Base-by-base conservation (phyloP, 2,888 invertebrate genomes). In the Leucophenga montana region DNA sequence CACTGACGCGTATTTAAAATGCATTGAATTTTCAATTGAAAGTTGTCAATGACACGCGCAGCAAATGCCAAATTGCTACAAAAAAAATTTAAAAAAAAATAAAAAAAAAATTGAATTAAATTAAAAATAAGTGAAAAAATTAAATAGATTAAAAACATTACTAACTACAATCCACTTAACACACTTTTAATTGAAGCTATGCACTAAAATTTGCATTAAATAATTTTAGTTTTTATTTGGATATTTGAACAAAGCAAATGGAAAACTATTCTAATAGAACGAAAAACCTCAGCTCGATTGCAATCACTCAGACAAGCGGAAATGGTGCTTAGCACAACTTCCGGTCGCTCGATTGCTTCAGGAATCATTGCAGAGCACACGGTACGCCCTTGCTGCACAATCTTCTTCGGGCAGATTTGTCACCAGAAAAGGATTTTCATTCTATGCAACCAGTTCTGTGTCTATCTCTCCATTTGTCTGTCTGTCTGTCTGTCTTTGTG, bases 301-400 rank as follows among this genome's bases (percentile, higher is more conserved):
- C 83, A 83, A 83, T 83, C 83, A 83, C 85, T 83, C 83, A 83
- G 85, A 83, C 78, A 80, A 81, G 76, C 83, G 83, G 83, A 85
- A 85, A 85, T 84, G 85, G 82, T 82, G 84, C 85, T 85, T 81
- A 85, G 85, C 80, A 77, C 79, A 84, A 81, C 81, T 81, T 81
- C 81, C 81, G 78, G 83, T 83, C 81, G 77, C 79, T 77, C 75
- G 31, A 13, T 57, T 72, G 73, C 59, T 71, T 8, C 9, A 39
- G 39, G 11, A 39, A 39, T 39, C 39, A 39, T 11, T 11, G 39
- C 39, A 39, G 39, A 1, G 8, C 39, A 39, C 11, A 39, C 39
- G 39, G 33, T 8, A 8, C 8, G 8, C 33, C 31, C 59, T 31
- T 14, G 50, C 39, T 4, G 18, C 50, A 64, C 22, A 50, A 27